A percentile compares a stretch with the other conserved stretches of the same genome.
These are phyloP conservation scores for Tachysurus vachellii DNA, from an alignment of 2,113 vertebrate genomes.

Conservation along the genomic window DNA sequence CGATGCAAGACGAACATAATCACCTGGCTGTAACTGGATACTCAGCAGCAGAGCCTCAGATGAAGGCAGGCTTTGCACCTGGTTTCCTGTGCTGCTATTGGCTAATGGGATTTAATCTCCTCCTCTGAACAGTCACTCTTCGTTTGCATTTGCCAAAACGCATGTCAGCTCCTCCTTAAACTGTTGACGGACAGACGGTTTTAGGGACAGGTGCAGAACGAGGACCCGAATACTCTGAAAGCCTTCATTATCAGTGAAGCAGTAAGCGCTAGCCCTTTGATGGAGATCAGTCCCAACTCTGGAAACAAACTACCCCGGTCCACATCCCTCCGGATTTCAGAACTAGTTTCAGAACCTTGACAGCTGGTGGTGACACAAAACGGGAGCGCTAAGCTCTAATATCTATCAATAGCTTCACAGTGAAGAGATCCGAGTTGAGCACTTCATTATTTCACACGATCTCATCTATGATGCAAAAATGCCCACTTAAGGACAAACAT, in stretches of 20 bases:
- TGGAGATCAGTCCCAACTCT: slow-evolving; percentile 30
- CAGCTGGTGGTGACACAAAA: background rate
- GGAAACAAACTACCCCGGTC: slow-evolving; percentile 31
- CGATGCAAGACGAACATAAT: slow-evolving; percentile 57
- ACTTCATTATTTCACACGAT: background rate
- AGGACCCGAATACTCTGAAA: slow-evolving; percentile 54
- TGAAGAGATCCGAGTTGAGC: too few species aligned
- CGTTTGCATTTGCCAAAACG: slow-evolving; percentile 46
- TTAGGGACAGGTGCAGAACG: slow-evolving; percentile 66
- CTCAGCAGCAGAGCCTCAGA: slow-evolving; percentile 37
- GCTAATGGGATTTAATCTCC: slow-evolving; percentile 27
- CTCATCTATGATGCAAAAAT: background rate
- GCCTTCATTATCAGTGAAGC: slow-evolving; percentile 58
- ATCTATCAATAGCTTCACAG: background rate
- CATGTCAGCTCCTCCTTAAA: slow-evolving; percentile 49
- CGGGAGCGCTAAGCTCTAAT: background rate
- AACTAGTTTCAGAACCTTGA: background rate
- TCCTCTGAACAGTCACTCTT: background rate
- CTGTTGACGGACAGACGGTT: slow-evolving; percentile 53
- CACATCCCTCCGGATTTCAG: background rate
- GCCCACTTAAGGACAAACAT: background rate
- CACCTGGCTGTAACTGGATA: slow-evolving; percentile 65
- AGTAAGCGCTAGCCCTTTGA: slow-evolving; percentile 34
- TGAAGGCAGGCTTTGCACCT: slow-evolving; percentile 25
- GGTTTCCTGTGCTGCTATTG: slow-evolving; percentile 22